phyloP scores from a whole-genome alignment of 1,140 invertebrate genomes.

The Myzus persicae region DNA sequence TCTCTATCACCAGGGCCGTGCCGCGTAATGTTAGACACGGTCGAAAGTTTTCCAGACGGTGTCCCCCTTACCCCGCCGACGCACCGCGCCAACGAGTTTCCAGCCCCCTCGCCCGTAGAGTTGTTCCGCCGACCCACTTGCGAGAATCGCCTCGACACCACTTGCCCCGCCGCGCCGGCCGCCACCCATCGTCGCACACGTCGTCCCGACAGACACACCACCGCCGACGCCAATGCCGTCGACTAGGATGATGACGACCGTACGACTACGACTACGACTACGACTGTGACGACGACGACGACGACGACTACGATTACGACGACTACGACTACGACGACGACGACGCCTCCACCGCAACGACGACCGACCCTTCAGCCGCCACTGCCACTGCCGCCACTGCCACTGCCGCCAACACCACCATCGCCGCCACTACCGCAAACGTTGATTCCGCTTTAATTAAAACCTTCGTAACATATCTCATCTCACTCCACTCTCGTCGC shows the following conservation, averaged over 20 bases:
- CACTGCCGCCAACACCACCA: not conserved
- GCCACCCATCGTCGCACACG: too few species aligned
- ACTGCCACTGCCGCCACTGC: not conserved
- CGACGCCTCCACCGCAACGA: too few species aligned
- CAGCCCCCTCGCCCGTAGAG: not conserved
- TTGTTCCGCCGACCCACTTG: not conserved
- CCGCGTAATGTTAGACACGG: slow-evolving; percentile 44
- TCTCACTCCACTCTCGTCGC: not conserved
- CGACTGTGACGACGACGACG: too few species aligned
- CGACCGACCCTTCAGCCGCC: too few species aligned
- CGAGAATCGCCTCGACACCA: not conserved
- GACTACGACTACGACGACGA: not conserved
- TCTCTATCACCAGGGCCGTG: not conserved
- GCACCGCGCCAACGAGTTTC: not conserved
- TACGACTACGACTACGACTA: not conserved
- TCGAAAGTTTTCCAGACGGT: slow-evolving; percentile 50
- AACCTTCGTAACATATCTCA: not conserved
- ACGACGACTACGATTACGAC: not conserved
- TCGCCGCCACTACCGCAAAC: not conserved
- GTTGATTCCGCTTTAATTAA: not conserved
- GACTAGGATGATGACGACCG: not conserved
- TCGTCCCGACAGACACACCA: not conserved
- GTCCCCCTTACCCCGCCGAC: not conserved
- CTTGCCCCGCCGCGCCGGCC: not conserved
- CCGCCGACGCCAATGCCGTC: not conserved